phyloP scores from a whole-genome alignment of 2,888 invertebrate species.

The Limnephilus auricula region DNA sequence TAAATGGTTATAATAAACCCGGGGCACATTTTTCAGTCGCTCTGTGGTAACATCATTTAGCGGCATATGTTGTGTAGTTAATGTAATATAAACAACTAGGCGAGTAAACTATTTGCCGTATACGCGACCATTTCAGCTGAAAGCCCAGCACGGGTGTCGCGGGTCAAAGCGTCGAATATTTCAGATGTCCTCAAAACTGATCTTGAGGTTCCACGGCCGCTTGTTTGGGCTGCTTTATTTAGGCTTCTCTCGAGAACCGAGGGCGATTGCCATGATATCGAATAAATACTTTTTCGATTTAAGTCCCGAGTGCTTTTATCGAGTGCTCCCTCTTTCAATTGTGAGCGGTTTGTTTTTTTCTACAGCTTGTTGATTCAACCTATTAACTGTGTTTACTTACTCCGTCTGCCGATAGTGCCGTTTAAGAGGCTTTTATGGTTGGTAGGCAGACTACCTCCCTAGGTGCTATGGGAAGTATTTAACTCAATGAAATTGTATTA shows the following conservation, averaged over 20 bases:
- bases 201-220: slow-evolving; percentile 31
- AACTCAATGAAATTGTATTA: neutral
- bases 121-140: slow-evolving; percentile 55
- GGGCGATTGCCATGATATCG: slow-evolving; percentile 49
- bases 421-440: neutral
- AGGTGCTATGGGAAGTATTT: neutral
- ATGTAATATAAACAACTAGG: slow-evolving; percentile 16
- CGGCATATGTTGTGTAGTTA: slow-evolving; percentile 21
- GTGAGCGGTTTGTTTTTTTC: slow-evolving; percentile 24
- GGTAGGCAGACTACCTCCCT: neutral
- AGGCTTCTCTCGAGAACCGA: slow-evolving; percentile 29
- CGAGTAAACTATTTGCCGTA: slow-evolving; percentile 24
- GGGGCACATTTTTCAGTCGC: neutral
- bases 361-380: slow-evolving; percentile 42
- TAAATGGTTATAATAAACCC: neutral
- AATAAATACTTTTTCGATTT: slow-evolving; percentile 52
- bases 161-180: slow-evolving; percentile 57
- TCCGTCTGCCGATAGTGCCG: neutral
- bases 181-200: slow-evolving; percentile 52
- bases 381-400: slow-evolving; percentile 1
- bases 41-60: slow-evolving; percentile 32
- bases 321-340: slow-evolving; percentile 22
- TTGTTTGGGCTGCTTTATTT: slow-evolving; percentile 45
- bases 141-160: slow-evolving; percentile 44
- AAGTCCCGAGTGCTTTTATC: slow-evolving; percentile 54